Evolutionary conservation across 2,113 vertebrate genomes (phyloP).

Genomic region (cattle (Bos taurus)): DNA sequence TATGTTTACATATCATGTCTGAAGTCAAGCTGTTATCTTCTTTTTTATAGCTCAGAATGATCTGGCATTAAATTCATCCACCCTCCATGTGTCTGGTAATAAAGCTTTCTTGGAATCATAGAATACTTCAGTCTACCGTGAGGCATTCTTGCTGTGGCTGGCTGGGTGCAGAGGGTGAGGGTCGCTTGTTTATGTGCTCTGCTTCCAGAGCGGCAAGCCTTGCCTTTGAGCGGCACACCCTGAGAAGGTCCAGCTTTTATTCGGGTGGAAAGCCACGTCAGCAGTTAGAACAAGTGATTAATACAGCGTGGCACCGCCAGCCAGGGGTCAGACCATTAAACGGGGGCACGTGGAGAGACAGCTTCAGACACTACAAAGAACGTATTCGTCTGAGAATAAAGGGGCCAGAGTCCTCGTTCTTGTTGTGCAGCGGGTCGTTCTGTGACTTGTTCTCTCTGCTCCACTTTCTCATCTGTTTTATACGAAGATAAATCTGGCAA

Average conservation of each 20-base stretch:
- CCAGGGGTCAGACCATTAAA: background rate
- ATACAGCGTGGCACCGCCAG: background rate
- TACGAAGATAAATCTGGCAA: background rate
- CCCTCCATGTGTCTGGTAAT: slow-evolving; percentile 24
- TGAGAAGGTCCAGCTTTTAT: background rate
- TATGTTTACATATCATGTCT: background rate
- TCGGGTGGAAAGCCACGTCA: background rate
- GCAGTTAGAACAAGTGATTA: slow-evolving; percentile 31
- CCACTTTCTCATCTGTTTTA: background rate
- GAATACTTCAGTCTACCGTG: background rate
- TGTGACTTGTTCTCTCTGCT: background rate
- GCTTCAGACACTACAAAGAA: background rate
- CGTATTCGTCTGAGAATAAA: background rate
- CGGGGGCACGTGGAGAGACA: fast-evolving
- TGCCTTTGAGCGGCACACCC: background rate
- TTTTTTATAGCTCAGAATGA: slow-evolving; percentile 16
- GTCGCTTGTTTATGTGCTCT: background rate
- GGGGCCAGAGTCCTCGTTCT: background rate
- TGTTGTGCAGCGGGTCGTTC: background rate
- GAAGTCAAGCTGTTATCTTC: slow-evolving; percentile 36
- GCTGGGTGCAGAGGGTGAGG: background rate
- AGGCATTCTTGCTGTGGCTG: background rate
- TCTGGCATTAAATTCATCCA: slow-evolving; percentile 8
- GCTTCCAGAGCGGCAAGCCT: background rate
- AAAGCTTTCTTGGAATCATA: slow-evolving; percentile 31